Evolutionary conservation across 1,140 invertebrate genomes (phyloP).

Genomic region (Trinorchestia longiramus): DNA sequence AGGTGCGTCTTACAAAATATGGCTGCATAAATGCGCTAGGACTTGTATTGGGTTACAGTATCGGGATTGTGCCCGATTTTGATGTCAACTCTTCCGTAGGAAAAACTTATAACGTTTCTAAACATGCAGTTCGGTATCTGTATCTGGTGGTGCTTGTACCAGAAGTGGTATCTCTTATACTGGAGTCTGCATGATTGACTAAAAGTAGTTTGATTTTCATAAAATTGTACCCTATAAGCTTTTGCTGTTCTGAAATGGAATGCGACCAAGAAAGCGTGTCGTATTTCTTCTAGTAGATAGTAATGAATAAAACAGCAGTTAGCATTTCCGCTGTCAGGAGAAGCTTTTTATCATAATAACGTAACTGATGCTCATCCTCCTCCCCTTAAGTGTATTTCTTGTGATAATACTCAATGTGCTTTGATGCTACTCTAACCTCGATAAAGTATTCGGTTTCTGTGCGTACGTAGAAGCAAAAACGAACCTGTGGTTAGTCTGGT

Average conservation of each 20-base stretch:
- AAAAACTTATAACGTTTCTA: not conserved
- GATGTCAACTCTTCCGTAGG: not conserved
- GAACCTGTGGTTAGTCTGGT: not conserved
- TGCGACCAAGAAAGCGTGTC: not conserved
- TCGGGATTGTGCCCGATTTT: not conserved
- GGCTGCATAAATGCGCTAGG: not conserved
- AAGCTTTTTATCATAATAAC: constrained; percentile 6
- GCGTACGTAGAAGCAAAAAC: not conserved
- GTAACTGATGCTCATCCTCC: constrained; percentile 11
- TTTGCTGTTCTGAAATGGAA: not conserved
- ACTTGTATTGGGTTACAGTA: not conserved
- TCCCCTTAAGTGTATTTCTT: constrained; percentile 23
- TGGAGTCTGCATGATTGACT: not conserved
- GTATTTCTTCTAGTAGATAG: not conserved
- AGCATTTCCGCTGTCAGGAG: not conserved
- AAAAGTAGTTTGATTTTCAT: not conserved
- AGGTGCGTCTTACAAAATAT: too few species aligned
- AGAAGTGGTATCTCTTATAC: not conserved
- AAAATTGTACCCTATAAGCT: not conserved
- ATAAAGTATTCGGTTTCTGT: not conserved
- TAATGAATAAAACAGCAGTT: not conserved
- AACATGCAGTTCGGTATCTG: not conserved
- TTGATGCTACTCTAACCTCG: not conserved
- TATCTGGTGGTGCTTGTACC: not conserved
- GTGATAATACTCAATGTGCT: constrained; percentile 42